phyloP scores from a whole-genome alignment of 2,888 invertebrate species.

The Pollenia amentaria region DNA sequence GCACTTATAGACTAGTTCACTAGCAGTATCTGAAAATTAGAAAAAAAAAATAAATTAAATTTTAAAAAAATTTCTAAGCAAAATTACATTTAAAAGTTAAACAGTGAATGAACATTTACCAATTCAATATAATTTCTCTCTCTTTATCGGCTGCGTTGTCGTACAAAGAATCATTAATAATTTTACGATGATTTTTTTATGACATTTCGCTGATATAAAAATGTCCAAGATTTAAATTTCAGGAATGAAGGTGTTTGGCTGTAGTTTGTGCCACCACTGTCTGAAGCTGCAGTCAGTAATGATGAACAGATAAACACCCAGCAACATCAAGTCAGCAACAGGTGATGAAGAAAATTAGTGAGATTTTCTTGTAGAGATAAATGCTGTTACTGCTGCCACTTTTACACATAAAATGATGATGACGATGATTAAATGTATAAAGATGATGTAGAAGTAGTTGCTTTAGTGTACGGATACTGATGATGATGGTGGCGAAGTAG shows the following conservation, averaged over 20 bases:
- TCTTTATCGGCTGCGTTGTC: not conserved
- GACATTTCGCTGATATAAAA: constrained; percentile 31
- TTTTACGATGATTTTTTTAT: constrained; percentile 39
- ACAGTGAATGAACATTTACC: not conserved
- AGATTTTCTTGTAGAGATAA: constrained; percentile 15
- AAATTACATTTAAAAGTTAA: no score
- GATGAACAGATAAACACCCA: constrained; percentile 33
- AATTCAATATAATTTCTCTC: not conserved
- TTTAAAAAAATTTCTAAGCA: no score
- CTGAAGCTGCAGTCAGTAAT: not conserved
- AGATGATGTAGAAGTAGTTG: constrained; percentile 38
- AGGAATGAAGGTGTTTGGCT: not conserved
- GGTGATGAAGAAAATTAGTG: constrained; percentile 51
- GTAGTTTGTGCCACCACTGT: no score
- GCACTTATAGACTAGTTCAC: no score
- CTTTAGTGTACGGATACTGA: constrained; percentile 17
- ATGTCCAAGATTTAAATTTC: constrained; percentile 28
- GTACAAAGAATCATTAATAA: not conserved
- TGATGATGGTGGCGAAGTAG: not conserved
- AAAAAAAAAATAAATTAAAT: no score
- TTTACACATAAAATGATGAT: constrained; percentile 28
- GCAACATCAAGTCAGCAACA: constrained; percentile 40
- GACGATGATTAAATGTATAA: constrained; percentile 54
- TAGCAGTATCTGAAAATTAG: no score
- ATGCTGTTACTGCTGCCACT: not conserved